phyloP scores from a whole-genome alignment of 2,888 invertebrate genomes.

The Hylaea fasciaria region DNA sequence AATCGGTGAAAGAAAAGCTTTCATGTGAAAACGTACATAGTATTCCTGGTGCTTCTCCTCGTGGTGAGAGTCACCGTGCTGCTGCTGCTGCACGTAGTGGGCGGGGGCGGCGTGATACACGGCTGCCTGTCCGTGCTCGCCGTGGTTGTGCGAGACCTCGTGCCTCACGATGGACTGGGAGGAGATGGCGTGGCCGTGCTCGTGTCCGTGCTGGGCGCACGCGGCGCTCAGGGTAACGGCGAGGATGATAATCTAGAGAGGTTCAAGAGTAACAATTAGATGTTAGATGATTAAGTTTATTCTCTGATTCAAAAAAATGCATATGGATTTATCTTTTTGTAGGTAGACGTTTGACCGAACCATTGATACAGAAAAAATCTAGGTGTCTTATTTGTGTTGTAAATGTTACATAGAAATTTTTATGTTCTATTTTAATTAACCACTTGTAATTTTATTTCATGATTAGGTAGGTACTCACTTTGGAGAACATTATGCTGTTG shows the following conservation, averaged over 20 bases:
- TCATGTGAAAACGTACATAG: constrained; percentile 51
- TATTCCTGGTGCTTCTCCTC: constrained; percentile 58
- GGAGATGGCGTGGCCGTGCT: constrained; percentile 54
- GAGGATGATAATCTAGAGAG: constrained; percentile 42
- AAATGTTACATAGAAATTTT: no score
- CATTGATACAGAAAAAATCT: no score
- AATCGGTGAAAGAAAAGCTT: no score
- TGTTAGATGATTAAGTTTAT: no score
- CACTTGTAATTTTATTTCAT: background rate
- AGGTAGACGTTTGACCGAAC: no score
- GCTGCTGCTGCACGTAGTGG: constrained; percentile 39
- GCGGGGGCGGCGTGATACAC: constrained; percentile 32
- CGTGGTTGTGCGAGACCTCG: constrained; percentile 44
- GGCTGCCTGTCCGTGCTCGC: constrained; percentile 22
- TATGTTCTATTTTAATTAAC: no score
- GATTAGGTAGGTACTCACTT: constrained; percentile 51
- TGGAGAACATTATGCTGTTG: constrained; percentile 56
- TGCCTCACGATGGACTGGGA: constrained; percentile 54
- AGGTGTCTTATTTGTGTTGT: no score
- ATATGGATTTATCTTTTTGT: no score
- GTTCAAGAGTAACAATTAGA: background rate
- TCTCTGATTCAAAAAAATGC: no score
- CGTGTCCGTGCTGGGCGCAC: constrained; percentile 51
- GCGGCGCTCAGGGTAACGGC: constrained; percentile 45
- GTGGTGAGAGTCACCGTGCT: constrained; percentile 33